These are phyloP conservation scores for Steinernema feltiae DNA, from an alignment of 1,140 invertebrate genomes.

Conservation along the genomic window DNA sequence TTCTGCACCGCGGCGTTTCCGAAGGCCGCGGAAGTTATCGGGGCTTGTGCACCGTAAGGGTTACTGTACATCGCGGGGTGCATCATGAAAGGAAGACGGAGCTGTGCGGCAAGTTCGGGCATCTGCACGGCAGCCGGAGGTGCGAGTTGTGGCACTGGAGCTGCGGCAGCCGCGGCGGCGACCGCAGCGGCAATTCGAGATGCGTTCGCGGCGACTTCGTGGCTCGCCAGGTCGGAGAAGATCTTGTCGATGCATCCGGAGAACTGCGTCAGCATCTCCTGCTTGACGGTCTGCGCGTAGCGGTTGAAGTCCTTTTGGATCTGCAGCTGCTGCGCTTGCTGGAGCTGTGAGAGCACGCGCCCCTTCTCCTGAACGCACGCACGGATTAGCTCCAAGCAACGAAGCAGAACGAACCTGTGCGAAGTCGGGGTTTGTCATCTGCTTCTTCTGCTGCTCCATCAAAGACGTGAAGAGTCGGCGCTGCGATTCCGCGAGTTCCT, in stretches of 20 bases:
- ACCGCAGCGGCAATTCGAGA: slow-evolving; percentile 13
- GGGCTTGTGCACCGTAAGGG: slow-evolving; percentile 12
- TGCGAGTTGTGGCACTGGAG: slow-evolving; percentile 7
- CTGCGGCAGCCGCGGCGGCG: slow-evolving; percentile 10
- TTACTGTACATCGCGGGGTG: not conserved
- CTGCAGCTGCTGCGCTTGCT: slow-evolving; percentile 16
- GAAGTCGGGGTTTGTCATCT: not conserved
- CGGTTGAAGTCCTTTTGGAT: slow-evolving; percentile 17
- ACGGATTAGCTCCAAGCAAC: not conserved
- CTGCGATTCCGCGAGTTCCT: not conserved
- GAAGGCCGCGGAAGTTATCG: slow-evolving; percentile 8
- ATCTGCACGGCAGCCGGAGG: not conserved
- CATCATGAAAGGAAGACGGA: slow-evolving; percentile 17
- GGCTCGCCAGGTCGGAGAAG: slow-evolving; percentile 16
- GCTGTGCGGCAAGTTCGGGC: not conserved
- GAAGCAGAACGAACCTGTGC: not conserved
- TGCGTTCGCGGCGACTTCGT: slow-evolving; percentile 13
- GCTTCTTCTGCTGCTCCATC: slow-evolving; percentile 27
- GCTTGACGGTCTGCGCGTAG: slow-evolving; percentile 15
- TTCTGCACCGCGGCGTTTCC: not conserved
- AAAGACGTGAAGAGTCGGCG: not conserved
- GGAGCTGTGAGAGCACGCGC: slow-evolving; percentile 4
- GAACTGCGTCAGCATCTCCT: slow-evolving; percentile 5
- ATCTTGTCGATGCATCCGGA: slow-evolving; percentile 8
- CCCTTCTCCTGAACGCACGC: slow-evolving; percentile 1